phyloP scores from a whole-genome alignment of 2,888 invertebrate species.

The Gastrophysa polygoni region DNA sequence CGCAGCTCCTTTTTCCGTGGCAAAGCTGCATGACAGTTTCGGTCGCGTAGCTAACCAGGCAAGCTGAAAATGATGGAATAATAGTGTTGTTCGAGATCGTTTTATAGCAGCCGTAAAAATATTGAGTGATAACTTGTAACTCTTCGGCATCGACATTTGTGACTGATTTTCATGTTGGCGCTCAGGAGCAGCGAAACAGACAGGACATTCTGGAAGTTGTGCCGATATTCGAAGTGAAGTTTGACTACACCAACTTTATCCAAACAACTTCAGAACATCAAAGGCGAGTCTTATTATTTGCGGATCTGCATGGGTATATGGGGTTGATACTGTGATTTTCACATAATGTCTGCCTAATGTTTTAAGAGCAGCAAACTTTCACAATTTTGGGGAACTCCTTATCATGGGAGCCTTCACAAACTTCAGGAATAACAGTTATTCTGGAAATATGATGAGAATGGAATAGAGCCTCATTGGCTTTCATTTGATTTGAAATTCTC shows the following conservation, averaged over 20 bases:
- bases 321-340: constrained; percentile 1
- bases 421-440: no score
- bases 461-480: no score
- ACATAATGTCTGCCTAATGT: not conserved
- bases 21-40: constrained; percentile 86
- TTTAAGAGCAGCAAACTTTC: constrained; percentile 8
- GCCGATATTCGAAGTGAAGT: constrained; percentile 11
- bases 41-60: constrained; percentile 87
- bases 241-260: constrained; percentile 8
- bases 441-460: no score
- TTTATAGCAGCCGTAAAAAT: no score
- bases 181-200: not conserved
- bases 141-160: not conserved
- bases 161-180: not conserved
- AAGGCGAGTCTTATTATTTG: constrained; percentile 2
- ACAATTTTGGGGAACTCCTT: not conserved
- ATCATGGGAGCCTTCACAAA: not conserved
- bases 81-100: no score
- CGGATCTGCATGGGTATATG: constrained; percentile 5
- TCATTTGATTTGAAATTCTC: no score
- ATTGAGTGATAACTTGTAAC: not conserved
- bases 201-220: not conserved
- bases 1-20: constrained; percentile 82
- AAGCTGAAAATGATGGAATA: constrained; percentile 66
- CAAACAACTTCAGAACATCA: constrained; percentile 5